Conservation (phyloP, 2,888 invertebrate genomes). For the Leucophora obtusa region DNA sequence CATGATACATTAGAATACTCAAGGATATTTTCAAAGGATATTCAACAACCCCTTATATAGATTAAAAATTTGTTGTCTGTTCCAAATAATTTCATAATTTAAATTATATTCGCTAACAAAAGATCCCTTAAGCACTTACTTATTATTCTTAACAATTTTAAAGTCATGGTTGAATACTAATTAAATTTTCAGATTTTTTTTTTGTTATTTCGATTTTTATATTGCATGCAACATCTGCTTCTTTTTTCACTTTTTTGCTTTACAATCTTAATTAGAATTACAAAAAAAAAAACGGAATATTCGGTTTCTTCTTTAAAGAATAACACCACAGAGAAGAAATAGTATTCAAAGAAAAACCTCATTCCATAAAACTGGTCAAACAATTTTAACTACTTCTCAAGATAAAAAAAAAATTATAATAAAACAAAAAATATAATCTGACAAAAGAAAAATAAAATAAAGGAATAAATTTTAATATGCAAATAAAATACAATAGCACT, state of each 20-base stretch:
- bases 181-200: conserved; percentile 46
- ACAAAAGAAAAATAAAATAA: conserved; percentile 30
- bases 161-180: conserved; percentile 40
- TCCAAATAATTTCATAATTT: neutral
- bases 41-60: neutral
- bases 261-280: conserved; percentile 53
- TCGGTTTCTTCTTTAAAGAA: neutral
- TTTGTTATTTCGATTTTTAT: conserved; percentile 4
- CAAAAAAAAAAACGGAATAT: conserved; percentile 6
- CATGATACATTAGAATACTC: too few relatives aligned
- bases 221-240: conserved; percentile 56
- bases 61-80: neutral
- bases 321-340: neutral
- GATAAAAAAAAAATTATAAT: conserved; percentile 16
- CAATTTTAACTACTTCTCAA: conserved; percentile 17
- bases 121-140: neutral
- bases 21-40: too few relatives aligned
- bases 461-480: conserved; percentile 63
- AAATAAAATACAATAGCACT: conserved; percentile 63
- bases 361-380: conserved; percentile 45
- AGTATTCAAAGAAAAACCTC: conserved; percentile 19
- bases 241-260: neutral
- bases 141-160: neutral
- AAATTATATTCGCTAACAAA: neutral
- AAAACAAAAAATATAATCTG: conserved; percentile 42